phyloP scores from a whole-genome alignment of 2,888 invertebrate genomes.

The Chouioia cunea region DNA sequence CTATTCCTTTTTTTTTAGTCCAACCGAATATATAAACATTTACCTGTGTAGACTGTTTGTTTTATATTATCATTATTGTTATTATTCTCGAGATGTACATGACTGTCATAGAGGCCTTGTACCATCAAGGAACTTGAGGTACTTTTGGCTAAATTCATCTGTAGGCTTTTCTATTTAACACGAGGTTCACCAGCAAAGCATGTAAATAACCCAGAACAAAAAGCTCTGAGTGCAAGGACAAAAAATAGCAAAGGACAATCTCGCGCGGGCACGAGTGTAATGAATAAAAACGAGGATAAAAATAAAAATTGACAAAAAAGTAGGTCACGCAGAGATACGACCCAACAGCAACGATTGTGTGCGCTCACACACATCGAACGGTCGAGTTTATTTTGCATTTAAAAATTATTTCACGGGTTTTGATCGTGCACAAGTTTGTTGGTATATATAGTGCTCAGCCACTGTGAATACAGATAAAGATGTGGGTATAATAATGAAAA shows the following conservation, averaged over 20 bases:
- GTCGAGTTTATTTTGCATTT: conserved; percentile 8
- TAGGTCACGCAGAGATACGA: conserved; percentile 23
- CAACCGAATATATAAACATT: too few species aligned
- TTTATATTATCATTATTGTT: too few species aligned
- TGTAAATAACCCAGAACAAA: conserved; percentile 17
- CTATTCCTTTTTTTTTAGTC: too few species aligned
- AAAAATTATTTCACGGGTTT: conserved; percentile 19
- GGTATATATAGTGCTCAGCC: neutral
- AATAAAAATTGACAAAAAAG: conserved; percentile 26
- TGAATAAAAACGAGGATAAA: conserved; percentile 26
- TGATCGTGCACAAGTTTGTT: neutral
- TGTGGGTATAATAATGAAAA: conserved; percentile 5
- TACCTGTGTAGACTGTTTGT: too few species aligned
- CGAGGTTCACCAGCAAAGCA: neutral
- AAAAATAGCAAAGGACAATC: neutral
- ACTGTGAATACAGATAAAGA: neutral
- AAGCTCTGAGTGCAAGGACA: conserved; percentile 4
- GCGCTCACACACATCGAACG: neutral
- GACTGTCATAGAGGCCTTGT: too few species aligned
- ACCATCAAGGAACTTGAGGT: too few species aligned
- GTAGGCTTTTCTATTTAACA: neutral
- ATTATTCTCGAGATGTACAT: too few species aligned
- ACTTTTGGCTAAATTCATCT: conserved; percentile 27
- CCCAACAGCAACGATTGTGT: neutral
- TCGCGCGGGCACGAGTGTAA: conserved; percentile 2